phyloP scores from a whole-genome alignment of 2,113 vertebrate genomes.

The Hypanus sabinus region DNA sequence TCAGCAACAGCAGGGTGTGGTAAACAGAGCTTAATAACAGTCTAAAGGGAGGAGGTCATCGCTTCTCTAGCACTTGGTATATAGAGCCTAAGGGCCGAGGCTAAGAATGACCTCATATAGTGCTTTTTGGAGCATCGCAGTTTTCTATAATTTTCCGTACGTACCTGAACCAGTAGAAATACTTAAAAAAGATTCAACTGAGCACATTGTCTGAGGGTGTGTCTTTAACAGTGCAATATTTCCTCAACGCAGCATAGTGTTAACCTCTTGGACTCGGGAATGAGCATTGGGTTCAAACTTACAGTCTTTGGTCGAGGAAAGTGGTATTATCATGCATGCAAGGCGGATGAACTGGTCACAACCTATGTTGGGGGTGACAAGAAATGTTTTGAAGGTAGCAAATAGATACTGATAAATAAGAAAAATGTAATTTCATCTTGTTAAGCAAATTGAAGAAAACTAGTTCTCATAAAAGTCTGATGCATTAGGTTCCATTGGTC shows the following conservation, averaged over 20 bases:
- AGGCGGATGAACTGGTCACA: background rate
- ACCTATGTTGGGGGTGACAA: background rate
- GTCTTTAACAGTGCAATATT: background rate
- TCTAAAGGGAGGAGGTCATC: too few relatives aligned
- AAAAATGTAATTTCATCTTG: background rate
- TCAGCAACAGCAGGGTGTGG: too few relatives aligned
- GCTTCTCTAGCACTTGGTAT: too few relatives aligned
- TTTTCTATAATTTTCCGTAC: background rate
- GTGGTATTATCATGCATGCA: background rate
- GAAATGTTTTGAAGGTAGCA: background rate
- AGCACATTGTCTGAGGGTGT: background rate
- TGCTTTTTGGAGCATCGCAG: background rate
- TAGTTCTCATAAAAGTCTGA: background rate
- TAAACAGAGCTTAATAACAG: too few relatives aligned
- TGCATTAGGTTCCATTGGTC: background rate
- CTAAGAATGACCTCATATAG: too few relatives aligned
- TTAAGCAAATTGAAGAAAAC: background rate
- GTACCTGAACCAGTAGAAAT: background rate
- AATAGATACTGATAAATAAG: background rate
- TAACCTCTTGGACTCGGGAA: background rate
- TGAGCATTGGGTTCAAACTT: background rate
- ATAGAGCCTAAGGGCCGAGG: too few relatives aligned
- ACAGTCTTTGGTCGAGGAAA: background rate
- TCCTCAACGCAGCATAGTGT: background rate
- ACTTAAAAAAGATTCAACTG: background rate